These are phyloP conservation scores for Albula goreensis DNA, from an alignment of 2,113 vertebrate genomes.

Conservation along the genomic window DNA sequence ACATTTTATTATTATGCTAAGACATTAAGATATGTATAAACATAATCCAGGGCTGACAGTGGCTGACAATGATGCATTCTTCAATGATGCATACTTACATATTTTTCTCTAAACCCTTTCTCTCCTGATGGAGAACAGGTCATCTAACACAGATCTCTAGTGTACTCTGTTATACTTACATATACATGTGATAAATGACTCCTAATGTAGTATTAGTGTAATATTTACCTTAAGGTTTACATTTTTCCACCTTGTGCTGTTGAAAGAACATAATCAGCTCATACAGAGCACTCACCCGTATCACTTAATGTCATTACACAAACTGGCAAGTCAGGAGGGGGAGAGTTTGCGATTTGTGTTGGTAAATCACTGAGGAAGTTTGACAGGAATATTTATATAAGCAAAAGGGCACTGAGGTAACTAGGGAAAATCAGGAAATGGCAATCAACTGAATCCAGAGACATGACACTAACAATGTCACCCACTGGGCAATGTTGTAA, in stretches of 20 bases:
- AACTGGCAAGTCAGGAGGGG: not conserved
- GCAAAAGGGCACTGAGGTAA: not conserved
- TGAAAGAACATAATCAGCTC: no score
- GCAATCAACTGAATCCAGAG: not conserved
- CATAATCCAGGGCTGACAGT: no score
- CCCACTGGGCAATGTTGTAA: not conserved
- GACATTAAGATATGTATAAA: no score
- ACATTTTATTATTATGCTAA: no score
- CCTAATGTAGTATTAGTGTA: not conserved
- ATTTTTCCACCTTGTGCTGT: no score
- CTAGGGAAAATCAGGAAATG: not conserved
- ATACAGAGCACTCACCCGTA: not conserved
- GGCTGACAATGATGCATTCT: no score
- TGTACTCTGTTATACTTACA: not conserved
- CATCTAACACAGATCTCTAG: no score
- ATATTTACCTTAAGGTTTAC: not conserved
- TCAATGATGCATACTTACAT: no score
- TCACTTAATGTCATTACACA: not conserved
- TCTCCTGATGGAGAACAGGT: not conserved
- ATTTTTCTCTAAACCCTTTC: no score
- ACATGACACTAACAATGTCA: not conserved
- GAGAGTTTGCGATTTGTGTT: not conserved
- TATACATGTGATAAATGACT: not conserved
- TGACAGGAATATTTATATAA: not conserved
- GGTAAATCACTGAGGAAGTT: not conserved